phyloP scores from a whole-genome alignment of 2,113 vertebrate species.

The Ardeotis arabs region DNA sequence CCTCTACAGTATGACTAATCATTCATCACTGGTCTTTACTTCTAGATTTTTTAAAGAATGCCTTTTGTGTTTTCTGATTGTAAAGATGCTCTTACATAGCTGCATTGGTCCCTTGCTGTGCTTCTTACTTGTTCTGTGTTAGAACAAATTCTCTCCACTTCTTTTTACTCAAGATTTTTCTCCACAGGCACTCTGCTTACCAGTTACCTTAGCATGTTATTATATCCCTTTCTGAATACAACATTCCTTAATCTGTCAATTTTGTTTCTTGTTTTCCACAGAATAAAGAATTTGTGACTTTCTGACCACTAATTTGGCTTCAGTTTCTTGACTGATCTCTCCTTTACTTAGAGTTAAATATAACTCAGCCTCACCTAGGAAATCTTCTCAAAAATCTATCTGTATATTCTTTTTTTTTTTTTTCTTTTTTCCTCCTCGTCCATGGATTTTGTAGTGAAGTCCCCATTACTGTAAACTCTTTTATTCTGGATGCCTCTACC shows the following conservation, averaged over 20 bases:
- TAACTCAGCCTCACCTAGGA: background rate
- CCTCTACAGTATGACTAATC: background rate
- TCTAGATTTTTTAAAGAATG: background rate
- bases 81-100: background rate
- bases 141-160: background rate
- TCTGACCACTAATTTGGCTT: background rate
- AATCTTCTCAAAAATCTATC: background rate
- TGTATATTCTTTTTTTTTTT: background rate
- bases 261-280: background rate
- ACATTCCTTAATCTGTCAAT: background rate
- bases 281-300: background rate
- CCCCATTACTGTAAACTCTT: background rate
- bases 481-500: background rate
- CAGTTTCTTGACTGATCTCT: background rate
- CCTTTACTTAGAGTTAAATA: background rate
- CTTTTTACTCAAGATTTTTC: background rate
- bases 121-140: background rate
- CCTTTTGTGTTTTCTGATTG: background rate
- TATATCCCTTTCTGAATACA: background rate
- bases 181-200: background rate
- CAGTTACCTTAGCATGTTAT: background rate
- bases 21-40: background rate
- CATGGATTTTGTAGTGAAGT: background rate
- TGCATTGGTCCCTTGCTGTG: background rate
- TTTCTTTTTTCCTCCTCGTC: fast-evolving